phyloP scores from a whole-genome alignment of 2,113 vertebrate species.

The Oceanites oceanicus region DNA sequence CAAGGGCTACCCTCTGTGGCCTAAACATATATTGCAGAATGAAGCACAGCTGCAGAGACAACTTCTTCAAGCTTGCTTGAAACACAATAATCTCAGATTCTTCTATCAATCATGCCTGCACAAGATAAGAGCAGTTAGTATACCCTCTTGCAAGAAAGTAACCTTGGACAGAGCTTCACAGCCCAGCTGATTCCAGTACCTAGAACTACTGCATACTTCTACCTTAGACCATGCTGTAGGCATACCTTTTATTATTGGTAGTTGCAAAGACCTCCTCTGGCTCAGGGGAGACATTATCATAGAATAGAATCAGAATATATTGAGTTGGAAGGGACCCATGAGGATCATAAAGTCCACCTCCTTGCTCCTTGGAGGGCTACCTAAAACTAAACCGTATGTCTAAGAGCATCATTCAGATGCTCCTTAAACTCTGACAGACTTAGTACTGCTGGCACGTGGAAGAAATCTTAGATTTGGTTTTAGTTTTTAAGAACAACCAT shows the following conservation, averaged over 20 bases:
- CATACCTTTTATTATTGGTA: background rate
- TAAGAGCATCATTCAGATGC: background rate
- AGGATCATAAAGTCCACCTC: background rate
- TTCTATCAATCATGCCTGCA: background rate
- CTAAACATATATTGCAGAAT: background rate
- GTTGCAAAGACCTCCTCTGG: background rate
- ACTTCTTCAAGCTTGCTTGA: background rate
- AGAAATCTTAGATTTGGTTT: background rate
- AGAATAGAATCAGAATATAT: background rate
- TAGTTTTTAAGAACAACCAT: background rate
- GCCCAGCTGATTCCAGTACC: background rate
- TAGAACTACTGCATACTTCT: background rate
- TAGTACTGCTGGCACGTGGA: background rate
- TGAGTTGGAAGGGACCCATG: background rate
- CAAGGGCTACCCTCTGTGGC: constrained; percentile 12
- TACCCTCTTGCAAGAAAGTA: background rate
- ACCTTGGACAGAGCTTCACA: background rate
- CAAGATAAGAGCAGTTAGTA: fast-evolving
- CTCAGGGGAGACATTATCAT: fast-evolving
- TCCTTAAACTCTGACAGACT: background rate
- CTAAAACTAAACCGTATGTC: background rate
- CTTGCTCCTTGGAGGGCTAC: background rate
- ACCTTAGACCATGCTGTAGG: background rate
- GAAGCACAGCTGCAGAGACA: background rate
- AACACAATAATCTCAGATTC: background rate